Percentiles rank a stretch among this genome's conserved stretches.
These are phyloP conservation scores for Eudorcas thomsonii DNA, from an alignment of 2,113 vertebrate genomes.

Conservation along the genomic window DNA sequence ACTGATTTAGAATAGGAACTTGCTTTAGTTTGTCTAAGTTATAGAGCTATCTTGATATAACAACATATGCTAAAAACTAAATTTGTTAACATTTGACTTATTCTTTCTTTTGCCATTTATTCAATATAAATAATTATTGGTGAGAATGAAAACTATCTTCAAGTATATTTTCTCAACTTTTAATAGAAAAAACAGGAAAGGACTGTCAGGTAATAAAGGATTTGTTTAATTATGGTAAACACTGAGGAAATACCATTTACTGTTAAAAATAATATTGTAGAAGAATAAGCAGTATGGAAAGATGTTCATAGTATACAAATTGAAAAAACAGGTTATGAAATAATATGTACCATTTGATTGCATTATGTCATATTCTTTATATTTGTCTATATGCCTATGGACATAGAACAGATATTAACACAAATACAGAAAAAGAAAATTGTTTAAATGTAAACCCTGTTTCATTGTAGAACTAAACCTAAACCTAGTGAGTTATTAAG, in stretches of 20 bases:
- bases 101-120: not conserved
- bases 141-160: not conserved
- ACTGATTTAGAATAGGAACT: not conserved
- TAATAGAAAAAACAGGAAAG: constrained; percentile 1
- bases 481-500: not conserved
- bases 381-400: not conserved
- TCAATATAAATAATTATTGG: not conserved
- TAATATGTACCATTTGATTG: not conserved
- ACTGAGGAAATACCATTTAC: not conserved
- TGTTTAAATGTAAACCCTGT: not conserved
- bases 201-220: not conserved
- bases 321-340: constrained; percentile 2
- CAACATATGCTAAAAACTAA: not conserved
- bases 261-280: constrained; percentile 26
- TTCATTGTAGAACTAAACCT: not conserved
- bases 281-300: not conserved
- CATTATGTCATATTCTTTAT: not conserved
- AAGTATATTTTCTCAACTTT: not conserved
- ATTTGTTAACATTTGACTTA: not conserved
- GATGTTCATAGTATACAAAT: not conserved
- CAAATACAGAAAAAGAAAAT: not conserved
- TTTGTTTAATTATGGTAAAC: constrained; percentile 13
- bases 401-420: not conserved
- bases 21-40: constrained; percentile 5
- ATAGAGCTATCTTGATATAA: not conserved